A percentile compares a stretch with the other conserved stretches of the same genome.
Conservation (phyloP, 2,797 vertebrate genomes). For the Sphenodon punctatus region DNA sequence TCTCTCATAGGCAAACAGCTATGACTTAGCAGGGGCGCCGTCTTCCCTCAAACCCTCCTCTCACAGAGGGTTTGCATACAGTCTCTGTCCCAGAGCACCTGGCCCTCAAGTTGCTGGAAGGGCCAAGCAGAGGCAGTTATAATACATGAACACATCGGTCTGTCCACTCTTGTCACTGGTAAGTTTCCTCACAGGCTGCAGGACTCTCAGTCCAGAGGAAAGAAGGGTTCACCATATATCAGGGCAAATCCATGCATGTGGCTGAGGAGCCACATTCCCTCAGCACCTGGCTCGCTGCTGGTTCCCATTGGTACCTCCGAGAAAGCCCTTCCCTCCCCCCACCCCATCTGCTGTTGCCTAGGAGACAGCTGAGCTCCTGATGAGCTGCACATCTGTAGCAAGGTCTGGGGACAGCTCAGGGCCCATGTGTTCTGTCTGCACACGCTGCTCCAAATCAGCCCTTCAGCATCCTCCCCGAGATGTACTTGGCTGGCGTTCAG, state of each 20-base stretch:
- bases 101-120: not conserved
- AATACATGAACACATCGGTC: not conserved
- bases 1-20: conserved; percentile 51
- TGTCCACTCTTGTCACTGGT: not conserved
- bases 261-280: not conserved
- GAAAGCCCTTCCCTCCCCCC: not conserved
- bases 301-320: not conserved
- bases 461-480: not conserved
- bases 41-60: not conserved
- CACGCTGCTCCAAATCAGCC: not conserved
- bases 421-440: not conserved
- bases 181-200: not conserved
- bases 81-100: not conserved
- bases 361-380: not conserved
- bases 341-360: not conserved
- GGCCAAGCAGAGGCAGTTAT: not conserved
- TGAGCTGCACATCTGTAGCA: not conserved
- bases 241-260: not conserved
- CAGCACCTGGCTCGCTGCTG: not conserved
- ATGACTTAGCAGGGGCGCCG: conserved; percentile 6
- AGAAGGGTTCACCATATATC: not conserved
- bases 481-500: not conserved
- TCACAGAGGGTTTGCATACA: not conserved
- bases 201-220: not conserved
- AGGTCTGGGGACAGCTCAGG: not conserved